Conservation (phyloP, 2,888 invertebrate species). For the Nomada lathburiana region DNA sequence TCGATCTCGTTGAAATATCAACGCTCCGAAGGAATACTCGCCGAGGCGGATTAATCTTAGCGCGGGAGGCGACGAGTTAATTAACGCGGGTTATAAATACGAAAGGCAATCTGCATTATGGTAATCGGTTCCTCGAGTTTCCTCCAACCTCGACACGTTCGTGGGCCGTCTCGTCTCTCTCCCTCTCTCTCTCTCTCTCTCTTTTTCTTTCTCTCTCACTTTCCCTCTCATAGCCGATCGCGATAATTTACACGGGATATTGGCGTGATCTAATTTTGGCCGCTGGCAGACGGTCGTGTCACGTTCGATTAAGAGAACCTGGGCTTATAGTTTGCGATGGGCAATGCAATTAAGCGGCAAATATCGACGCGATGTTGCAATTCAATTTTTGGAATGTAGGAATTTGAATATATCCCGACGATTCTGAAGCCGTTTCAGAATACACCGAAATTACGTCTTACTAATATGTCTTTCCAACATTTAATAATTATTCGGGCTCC, state of each 20-base stretch:
- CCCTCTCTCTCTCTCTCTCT: not conserved
- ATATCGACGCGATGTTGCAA: not conserved
- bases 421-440: too few relatives aligned
- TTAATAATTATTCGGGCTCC: too few relatives aligned
- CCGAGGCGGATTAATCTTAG: slow-evolving; percentile 41
- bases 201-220: not conserved
- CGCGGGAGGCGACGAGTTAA: slow-evolving; percentile 48
- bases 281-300: slow-evolving; percentile 63
- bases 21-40: slow-evolving; percentile 27
- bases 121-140: slow-evolving; percentile 44
- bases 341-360: slow-evolving; percentile 58
- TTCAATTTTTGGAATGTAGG: not conserved
- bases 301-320: slow-evolving; percentile 64
- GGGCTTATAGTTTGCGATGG: slow-evolving; percentile 47
- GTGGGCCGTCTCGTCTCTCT: not conserved
- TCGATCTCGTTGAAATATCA: slow-evolving; percentile 30
- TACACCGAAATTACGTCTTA: too few relatives aligned
- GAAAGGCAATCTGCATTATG: slow-evolving; percentile 52
- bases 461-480: too few relatives aligned
- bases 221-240: slow-evolving; percentile 47
- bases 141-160: not conserved
- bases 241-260: slow-evolving; percentile 70
- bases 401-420: not conserved
- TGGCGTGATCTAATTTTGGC: slow-evolving; percentile 70
- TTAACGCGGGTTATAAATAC: slow-evolving; percentile 56